Evolutionary conservation across 2,113 vertebrate genomes (phyloP).

Genomic region (Apteryx owenii): DNA sequence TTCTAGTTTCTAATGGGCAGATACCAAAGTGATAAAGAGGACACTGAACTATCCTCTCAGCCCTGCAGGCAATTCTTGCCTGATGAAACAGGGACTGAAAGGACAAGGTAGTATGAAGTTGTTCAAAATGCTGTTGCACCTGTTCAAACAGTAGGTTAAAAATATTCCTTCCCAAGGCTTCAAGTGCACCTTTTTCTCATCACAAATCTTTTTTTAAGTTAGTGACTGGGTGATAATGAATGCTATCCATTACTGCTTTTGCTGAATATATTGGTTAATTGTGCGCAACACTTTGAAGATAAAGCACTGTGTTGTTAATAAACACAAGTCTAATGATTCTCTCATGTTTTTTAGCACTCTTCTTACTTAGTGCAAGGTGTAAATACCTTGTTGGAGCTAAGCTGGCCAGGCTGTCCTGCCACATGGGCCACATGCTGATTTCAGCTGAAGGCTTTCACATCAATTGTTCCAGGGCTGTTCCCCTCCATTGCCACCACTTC

Average conservation of each 20-base stretch:
- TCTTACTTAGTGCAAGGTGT: constrained; percentile 32
- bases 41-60: not conserved
- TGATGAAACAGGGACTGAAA: not conserved
- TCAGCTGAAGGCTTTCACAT: constrained; percentile 39
- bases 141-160: not conserved
- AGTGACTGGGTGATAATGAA: constrained; percentile 54
- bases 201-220: not conserved
- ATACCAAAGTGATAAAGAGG: not conserved
- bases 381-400: constrained; percentile 18
- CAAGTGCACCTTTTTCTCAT: not conserved
- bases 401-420: not conserved
- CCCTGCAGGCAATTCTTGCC: not conserved
- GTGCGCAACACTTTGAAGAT: constrained; percentile 31
- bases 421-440: constrained; percentile 8
- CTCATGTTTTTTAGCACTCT: not conserved
- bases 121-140: not conserved
- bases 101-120: not conserved
- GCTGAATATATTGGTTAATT: constrained; percentile 36
- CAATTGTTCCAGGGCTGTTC: constrained; percentile 1
- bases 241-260: not conserved
- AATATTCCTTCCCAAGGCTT: not conserved
- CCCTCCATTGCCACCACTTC: not conserved
- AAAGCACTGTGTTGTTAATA: constrained; percentile 41
- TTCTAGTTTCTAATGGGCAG: not conserved
- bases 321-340: constrained; percentile 18